Conservation (phyloP, 2,888 invertebrate genomes). For the Meandrusa payeni region DNA sequence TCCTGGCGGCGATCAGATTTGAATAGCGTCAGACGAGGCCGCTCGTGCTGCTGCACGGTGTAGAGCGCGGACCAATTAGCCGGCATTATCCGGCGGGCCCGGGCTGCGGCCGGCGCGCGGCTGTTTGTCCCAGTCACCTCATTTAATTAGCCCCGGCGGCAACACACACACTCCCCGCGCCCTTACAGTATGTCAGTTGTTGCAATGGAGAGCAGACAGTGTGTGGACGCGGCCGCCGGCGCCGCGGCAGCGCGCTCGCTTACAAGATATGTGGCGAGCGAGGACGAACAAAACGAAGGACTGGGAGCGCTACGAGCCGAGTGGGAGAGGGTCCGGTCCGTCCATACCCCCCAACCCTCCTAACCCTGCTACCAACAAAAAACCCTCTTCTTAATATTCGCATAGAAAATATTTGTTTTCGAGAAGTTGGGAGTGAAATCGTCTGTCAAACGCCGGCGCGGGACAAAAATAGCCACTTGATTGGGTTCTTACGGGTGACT, state of each 20-base stretch:
- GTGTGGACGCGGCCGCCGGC: no score
- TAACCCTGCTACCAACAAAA: constrained; percentile 11
- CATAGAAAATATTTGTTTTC: constrained; percentile 32
- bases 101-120: constrained; percentile 43
- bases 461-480: constrained; percentile 59
- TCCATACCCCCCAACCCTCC: no score
- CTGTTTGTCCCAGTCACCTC: constrained; percentile 55
- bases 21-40: no score
- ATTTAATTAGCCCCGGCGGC: constrained; percentile 62
- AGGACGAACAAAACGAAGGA: no score
- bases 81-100: constrained; percentile 4
- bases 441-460: constrained; percentile 60
- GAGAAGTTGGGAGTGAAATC: constrained; percentile 49
- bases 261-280: no score
- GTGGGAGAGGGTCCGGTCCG: no score
- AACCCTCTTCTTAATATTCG: constrained; percentile 31
- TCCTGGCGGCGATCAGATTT: neutral
- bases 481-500: constrained; percentile 66
- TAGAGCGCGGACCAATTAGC: constrained; percentile 5
- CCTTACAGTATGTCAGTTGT: no score
- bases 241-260: no score
- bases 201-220: no score
- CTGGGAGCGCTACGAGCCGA: no score
- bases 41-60: no score
- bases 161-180: no score